Evolutionary conservation across 2,113 vertebrate genomes (phyloP).

Genomic region (Xiphophorus hellerii): DNA sequence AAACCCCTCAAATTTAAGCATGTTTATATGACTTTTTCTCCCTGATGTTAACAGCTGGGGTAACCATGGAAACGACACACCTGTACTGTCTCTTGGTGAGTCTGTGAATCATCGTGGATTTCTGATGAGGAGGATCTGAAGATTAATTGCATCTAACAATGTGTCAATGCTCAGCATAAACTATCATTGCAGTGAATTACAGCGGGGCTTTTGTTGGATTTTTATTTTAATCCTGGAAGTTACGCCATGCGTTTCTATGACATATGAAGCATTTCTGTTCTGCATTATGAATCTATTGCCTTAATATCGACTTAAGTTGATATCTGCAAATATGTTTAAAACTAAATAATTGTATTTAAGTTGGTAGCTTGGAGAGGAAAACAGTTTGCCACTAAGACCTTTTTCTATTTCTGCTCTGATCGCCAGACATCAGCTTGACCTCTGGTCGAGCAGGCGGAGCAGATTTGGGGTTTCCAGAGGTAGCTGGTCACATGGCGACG

Average conservation of each 20-base stretch:
- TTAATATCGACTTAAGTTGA: neutral
- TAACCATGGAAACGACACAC: neutral
- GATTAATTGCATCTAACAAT: neutral
- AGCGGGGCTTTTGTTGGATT: neutral
- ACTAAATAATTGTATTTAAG: neutral
- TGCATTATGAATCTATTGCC: no score
- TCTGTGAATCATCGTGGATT: no score
- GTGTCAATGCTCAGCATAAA: no score
- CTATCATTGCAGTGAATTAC: neutral
- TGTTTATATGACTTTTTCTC: neutral
- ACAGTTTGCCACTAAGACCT: neutral
- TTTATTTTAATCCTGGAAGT: neutral
- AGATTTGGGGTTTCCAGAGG: neutral
- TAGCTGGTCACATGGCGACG: slow-evolving; percentile 35
- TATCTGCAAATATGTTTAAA: neutral
- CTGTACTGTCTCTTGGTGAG: no score
- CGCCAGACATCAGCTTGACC: neutral
- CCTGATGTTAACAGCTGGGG: neutral
- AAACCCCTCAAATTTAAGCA: neutral
- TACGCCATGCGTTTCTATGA: no score
- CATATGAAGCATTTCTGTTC: no score
- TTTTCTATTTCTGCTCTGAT: neutral
- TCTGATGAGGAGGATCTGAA: neutral
- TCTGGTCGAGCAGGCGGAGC: neutral
- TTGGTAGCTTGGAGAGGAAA: neutral